Evolutionary conservation across 2,888 invertebrate species (phyloP).

Genomic region (Philereme transversata): DNA sequence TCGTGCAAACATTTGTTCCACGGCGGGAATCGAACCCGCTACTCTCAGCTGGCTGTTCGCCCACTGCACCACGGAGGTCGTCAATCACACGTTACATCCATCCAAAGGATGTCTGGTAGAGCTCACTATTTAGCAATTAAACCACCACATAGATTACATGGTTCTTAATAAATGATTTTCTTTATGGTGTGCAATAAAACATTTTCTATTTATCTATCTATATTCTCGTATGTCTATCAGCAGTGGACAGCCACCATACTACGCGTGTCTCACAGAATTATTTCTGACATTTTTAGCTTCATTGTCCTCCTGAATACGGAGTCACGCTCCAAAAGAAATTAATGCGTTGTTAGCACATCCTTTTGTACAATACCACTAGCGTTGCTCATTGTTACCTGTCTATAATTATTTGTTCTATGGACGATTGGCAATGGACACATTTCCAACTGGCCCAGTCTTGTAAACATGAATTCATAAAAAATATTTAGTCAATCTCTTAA

Average conservation of each 20-base stretch:
- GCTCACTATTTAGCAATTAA: too few relatives aligned
- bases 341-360: slow-evolving; percentile 61
- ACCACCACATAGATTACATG: too few relatives aligned
- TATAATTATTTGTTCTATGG: slow-evolving; percentile 33
- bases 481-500: not conserved
- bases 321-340: slow-evolving; percentile 83
- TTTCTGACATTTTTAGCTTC: slow-evolving; percentile 80
- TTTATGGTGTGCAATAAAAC: too few relatives aligned
- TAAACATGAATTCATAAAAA: too few relatives aligned
- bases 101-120: too few relatives aligned
- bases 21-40: too few relatives aligned
- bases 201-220: not conserved
- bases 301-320: slow-evolving; percentile 76
- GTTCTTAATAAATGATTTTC: too few relatives aligned
- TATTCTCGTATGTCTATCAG: slow-evolving; percentile 41
- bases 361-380: slow-evolving; percentile 32
- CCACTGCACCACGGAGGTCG: too few relatives aligned
- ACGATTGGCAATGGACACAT: slow-evolving; percentile 17
- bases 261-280: slow-evolving; percentile 81
- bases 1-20: too few relatives aligned
- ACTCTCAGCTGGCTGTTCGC: too few relatives aligned
- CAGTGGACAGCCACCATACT: slow-evolving; percentile 50
- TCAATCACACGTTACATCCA: too few relatives aligned
- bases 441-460: slow-evolving; percentile 3
- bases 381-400: slow-evolving; percentile 32